A percentile compares a stretch with the other conserved stretches of the same genome.
These are phyloP conservation scores for Erebia ligea DNA, from an alignment of 2,888 invertebrate genomes.

Conservation along the genomic window DNA sequence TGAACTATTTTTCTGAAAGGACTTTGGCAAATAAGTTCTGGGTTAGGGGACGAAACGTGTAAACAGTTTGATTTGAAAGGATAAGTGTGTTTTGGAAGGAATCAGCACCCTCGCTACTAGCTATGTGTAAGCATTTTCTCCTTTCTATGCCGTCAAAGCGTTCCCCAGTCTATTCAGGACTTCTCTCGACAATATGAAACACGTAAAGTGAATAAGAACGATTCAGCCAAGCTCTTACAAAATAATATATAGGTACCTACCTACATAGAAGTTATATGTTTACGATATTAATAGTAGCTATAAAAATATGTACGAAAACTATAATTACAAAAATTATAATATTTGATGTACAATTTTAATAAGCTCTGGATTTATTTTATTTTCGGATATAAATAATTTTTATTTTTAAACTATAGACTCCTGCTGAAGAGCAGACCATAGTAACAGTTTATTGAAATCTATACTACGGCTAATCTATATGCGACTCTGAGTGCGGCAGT, in stretches of 20 bases:
- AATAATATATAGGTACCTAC: background rate
- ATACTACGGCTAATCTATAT: too few species aligned
- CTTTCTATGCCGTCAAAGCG: conserved; percentile 26
- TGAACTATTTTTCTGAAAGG: conserved; percentile 23
- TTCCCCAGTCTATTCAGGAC: conserved; percentile 19
- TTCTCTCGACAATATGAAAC: conserved; percentile 19
- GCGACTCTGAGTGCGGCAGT: too few species aligned
- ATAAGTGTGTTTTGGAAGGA: conserved; percentile 28
- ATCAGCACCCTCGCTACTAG: conserved; percentile 21
- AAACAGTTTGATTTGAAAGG: conserved; percentile 29
- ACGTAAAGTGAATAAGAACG: conserved; percentile 24
- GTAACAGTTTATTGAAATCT: too few species aligned
- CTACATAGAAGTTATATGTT: background rate
- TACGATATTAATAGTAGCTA: background rate
- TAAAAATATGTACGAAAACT: background rate
- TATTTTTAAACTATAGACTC: too few species aligned
- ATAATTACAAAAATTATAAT: too few species aligned
- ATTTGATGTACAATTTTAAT: too few species aligned
- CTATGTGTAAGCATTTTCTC: conserved; percentile 26
- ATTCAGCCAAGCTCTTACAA: conserved; percentile 14
- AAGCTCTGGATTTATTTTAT: too few species aligned
- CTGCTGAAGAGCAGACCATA: too few species aligned
- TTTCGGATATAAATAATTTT: too few species aligned
- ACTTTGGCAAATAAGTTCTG: conserved; percentile 21
- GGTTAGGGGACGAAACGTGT: conserved; percentile 27